Evolutionary conservation across 1,140 invertebrate genomes (phyloP), one percentile per base, ranked within the genome.

Genomic region (Zaprionus ornatus): DNA sequence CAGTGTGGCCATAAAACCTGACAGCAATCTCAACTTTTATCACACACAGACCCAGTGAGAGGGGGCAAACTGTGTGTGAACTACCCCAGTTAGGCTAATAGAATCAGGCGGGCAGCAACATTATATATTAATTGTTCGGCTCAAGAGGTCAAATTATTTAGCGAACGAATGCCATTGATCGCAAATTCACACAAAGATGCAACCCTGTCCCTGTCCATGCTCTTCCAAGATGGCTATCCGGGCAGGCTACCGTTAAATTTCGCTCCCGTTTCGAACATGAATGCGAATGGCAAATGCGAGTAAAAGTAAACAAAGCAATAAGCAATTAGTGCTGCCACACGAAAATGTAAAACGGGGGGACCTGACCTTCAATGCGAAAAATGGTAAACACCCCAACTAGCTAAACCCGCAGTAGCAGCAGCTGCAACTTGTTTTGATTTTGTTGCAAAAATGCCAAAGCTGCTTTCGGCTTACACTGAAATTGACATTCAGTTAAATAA

Each of bases 241-340:
- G n/a, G n/a, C 19, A 12, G 61, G 37, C 50, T 84, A 85, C 83
- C 81, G 85, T 84, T 88, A 88, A 88, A 84, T 84, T 87, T 80
- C 83, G 84, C 80, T 81, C 65, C 54, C 69, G 69, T 76, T 84
- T 83, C 54, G 67, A 61, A 61, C 62, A 52, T 72, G 63, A 55
- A 70, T 50, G 72, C 61, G 62, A 55, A 71, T 62, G 48, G 48
- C 35, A 57, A 72, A 72, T 62, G 69, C 57, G 63, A 74, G 79
- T 87, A 90, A 88, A 90, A 81, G 84, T 81, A 88, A 88, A 90
- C 84, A 88, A 86, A 84, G 69, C 73, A 87, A 87, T 83, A 82
- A 87, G 83, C 75, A 88, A 88, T 88, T 88, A 88, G 84, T 90
- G 85, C 65, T 72, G 74, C 68, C 81, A 69, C 81, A 68, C 54